Base-by-base conservation (phyloP, 2,797 vertebrate species). In the Myotis findleyi region DNA sequence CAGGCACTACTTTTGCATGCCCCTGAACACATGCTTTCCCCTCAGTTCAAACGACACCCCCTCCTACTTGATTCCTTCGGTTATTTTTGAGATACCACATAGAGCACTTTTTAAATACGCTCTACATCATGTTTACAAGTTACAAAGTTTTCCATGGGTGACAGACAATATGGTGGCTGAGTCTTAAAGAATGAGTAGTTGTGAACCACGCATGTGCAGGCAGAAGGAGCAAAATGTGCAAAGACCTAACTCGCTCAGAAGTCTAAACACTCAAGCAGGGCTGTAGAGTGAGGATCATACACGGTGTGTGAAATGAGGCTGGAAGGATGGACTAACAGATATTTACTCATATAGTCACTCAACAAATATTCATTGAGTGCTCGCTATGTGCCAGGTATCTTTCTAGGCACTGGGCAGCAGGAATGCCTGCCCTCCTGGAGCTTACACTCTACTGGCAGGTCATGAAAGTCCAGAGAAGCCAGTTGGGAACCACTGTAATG, bases 101-200 rank as follows among this genome's bases (percentile, higher is more conserved):
- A 6, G 2, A 72, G 25, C 38, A 51, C 79, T 51, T 92, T 33
- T 6, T 87, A 80, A 95, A 95, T 89, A 82, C 44, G 73, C 17
- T 13, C 38, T 44, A 36, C 33, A 44, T 38, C 57, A 8, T 59
- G 20, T 89, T 59, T 47, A 87, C 71, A 92, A 71, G 17, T 64
- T 72, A 77, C 8, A 69, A 49, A 88, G 27, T 2, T 76, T 94
- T 57, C 59, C 36, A 8, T 62, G 25, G 51, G 20, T 68, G 36
- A 87, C 3, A 3, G 49, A 87, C 3, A 3, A 49, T n/a, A 23
- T 59, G 47, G 57, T 18, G 13, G 8, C 75, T 73, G 14, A 86
- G 53, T 95, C 90, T 84, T 89, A 73, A 85, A 71, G 44, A 59
- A 53, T 33, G 36, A 85, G 27, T 64, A 88, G n/a, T 47, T 51